Evolutionary conservation across 2,888 invertebrate species (phyloP).

Genomic region (Ochropleura leucogaster): DNA sequence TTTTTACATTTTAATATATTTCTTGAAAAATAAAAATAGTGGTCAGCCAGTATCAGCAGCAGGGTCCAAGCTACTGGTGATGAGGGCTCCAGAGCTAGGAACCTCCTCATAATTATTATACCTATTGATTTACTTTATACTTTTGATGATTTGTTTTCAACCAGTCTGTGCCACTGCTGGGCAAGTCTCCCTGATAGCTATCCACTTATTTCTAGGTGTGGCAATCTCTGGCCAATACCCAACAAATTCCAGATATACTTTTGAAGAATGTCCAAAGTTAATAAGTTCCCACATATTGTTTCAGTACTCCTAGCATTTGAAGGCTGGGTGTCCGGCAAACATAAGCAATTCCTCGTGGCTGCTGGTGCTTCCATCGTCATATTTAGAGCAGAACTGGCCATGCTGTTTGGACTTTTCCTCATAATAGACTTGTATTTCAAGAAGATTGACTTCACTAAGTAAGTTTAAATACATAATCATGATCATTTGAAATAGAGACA

Average conservation of each 20-base stretch:
- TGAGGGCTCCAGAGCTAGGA: no score
- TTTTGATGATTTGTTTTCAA: neutral
- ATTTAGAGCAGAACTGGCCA: slow-evolving; percentile 96
- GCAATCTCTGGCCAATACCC: no score
- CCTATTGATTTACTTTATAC: no score
- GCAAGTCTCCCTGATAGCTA: neutral
- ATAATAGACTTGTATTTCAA: slow-evolving; percentile 94
- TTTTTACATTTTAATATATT: no score
- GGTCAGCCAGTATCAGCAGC: no score
- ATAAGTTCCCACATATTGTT: slow-evolving; percentile 71
- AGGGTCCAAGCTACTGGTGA: no score
- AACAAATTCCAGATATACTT: neutral
- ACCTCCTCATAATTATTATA: neutral
- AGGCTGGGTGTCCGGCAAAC: slow-evolving; percentile 95
- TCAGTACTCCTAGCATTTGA: slow-evolving; percentile 96
- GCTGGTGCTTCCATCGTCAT: slow-evolving; percentile 97
- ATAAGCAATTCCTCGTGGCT: slow-evolving; percentile 94
- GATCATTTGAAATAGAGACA: neutral
- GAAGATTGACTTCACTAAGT: slow-evolving; percentile 89
- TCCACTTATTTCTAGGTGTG: no score
- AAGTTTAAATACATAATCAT: slow-evolving; percentile 56
- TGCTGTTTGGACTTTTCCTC: slow-evolving; percentile 96
- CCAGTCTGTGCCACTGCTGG: neutral
- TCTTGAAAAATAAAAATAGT: no score
- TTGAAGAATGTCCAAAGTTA: neutral